Evolutionary conservation across 2,113 vertebrate genomes (phyloP), one percentile per base, ranked within the genome.

Genomic region (Bujurquina vittata): DNA sequence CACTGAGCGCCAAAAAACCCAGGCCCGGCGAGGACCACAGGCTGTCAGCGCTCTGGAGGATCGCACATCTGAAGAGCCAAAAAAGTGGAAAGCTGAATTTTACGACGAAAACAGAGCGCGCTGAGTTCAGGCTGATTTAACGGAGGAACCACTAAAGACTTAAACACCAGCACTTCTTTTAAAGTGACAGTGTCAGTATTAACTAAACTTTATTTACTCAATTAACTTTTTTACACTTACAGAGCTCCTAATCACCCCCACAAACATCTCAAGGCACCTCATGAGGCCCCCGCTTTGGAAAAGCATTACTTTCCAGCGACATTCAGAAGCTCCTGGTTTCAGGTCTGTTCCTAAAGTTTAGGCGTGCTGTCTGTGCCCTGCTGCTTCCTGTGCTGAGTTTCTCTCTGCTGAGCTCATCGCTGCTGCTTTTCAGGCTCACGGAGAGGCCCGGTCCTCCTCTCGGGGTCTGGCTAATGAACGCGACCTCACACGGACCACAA

Each of bases 401-500:
- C 26, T 63, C 29, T 65, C 54, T 15, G 10, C 37, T 8, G 18
- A 72, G 26, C 79, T 88, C 83, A 54, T 82, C 49, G 10, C 58
- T 4, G 78, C 4, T 12, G 4, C 3, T 52, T n/a, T 18, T 52
- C 23, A n/a, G 20, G 22, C 20, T 43, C 12, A 2, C 2, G 7
- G 10, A 8, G 5, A 49, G 40, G 23, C 40, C 22, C 9, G 40
- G 77, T 4, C 78, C 4, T 72, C 20, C 58, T 46, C 75, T 17
- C n/a, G 40, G 5, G 46, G 29, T 75, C 65, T 1, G 63, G 49
- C 52, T 84, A 81, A 89, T 35, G 81, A 87, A 72, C 61, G 1
- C 57, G 79, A 87, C 79, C 88, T 87, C 84, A 84, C 81, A 87
- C 79, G 58, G 79, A 84, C 81, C 88, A 75, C 52, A 80, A 80